Percentiles rank a stretch among this genome's conserved stretches.
Conservation (phyloP, 1,140 invertebrate genomes). For the Magallana ariakensis region DNA sequence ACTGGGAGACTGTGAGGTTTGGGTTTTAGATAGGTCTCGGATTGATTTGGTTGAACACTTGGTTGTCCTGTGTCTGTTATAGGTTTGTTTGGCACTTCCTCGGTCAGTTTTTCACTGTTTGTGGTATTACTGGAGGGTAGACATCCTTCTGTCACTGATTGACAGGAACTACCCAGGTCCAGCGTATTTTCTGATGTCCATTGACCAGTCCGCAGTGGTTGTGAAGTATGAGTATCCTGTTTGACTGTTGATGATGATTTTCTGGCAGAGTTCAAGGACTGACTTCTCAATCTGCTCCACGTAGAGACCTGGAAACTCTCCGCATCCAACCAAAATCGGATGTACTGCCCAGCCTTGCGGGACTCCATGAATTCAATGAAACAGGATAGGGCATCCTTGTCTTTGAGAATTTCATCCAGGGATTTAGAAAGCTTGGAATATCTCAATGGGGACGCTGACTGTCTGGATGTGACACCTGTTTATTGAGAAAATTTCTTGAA, state of each 20-base stretch:
- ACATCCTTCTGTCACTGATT: conserved; percentile 26
- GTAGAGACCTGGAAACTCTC: conserved; percentile 83
- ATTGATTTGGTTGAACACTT: neutral
- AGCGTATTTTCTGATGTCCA: conserved; percentile 31
- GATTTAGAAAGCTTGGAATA: conserved; percentile 84
- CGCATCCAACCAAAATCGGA: conserved; percentile 88
- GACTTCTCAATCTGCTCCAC: conserved; percentile 70
- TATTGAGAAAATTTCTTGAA: too few species aligned
- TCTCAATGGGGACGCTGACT: neutral
- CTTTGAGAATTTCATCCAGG: conserved; percentile 84
- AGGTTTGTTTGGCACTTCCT: neutral
- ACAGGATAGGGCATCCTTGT: conserved; percentile 86
- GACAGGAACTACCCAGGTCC: conserved; percentile 32
- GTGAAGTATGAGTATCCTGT: conserved; percentile 33
- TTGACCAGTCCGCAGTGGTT: conserved; percentile 38
- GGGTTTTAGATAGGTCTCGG: neutral
- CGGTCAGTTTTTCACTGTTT: neutral
- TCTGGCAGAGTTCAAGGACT: conserved; percentile 69
- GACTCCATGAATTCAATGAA: conserved; percentile 88
- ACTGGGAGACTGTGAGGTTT: conserved; percentile 10
- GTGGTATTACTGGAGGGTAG: too few species aligned
- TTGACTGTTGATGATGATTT: conserved; percentile 61
- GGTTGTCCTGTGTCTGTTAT: neutral
- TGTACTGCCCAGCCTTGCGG: conserved; percentile 81
- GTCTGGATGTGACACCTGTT: neutral